Base-by-base conservation (phyloP, 2,888 invertebrate genomes). In the Cataglyphis livida region DNA sequence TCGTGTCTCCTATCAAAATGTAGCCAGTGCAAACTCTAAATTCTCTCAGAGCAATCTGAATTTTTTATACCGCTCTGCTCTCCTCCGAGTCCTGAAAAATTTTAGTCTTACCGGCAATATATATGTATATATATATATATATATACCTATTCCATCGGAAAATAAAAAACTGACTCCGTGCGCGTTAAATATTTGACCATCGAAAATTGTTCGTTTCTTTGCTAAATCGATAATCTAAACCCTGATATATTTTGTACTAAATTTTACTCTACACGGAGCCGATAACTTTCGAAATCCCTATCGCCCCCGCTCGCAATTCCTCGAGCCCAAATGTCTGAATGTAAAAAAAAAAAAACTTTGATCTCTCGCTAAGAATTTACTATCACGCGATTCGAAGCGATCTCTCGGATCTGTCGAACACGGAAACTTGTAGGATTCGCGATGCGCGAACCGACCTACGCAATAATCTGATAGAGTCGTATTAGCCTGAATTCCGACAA, bases 401-500 rank as follows among this genome's bases (percentile, higher is more conserved):
- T 25, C n/a, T 51, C 25, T 6, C 38, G 75, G 75, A 74, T 51
- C 28, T 21, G 21, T 35, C 28, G 12, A 75, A 81, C 18, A 18
- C 78, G 78, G 75, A 82, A 83, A 78, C 64, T 70, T 66, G 78
- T 61, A 51, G 65, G 41, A 84, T 21, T 54, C 51, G 76, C n/a
- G 12, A 81, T 54, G 65, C 57, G 74, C 78, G 59, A 65, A 70
- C 64, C 76, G 66, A 66, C 74, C 70, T 62, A 82, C 70, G 83
- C 82, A 87, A 88, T 89, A 88, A 91, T 90, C 87, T 84, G 85
- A 89, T 89, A 88, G 89, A 87, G 82, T 76, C 84, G 89, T 75
- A 90, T 90, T 90, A 90, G 89, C 90, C 90, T 89, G 87, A 92
- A 91, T 89, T 86, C 83, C 87, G 84, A 88, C 89, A 91, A 92